Conservation (phyloP, 1,140 invertebrate species). For the Formica selysi region DNA sequence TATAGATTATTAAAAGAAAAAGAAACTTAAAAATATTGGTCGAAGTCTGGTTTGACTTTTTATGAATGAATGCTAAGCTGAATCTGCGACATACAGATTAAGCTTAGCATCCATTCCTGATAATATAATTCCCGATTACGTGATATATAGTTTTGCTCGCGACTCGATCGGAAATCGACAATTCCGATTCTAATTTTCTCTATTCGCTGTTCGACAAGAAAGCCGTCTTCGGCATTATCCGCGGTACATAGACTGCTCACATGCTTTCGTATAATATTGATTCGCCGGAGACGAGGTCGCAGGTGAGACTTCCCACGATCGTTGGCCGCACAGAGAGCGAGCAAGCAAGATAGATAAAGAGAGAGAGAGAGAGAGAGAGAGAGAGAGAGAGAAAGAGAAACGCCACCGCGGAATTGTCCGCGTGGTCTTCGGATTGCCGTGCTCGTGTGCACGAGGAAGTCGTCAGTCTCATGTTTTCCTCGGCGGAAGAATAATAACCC, state of each 20-base stretch:
- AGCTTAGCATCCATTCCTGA: too few species aligned
- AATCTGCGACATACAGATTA: neutral
- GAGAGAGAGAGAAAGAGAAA: neutral
- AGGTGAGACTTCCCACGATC: conserved; percentile 81
- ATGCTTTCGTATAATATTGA: conserved; percentile 78
- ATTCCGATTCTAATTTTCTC: conserved; percentile 4
- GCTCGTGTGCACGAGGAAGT: conserved; percentile 26
- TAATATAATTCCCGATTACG: neutral
- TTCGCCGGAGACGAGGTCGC: conserved; percentile 79
- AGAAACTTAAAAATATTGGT: neutral
- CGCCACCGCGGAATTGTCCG: conserved; percentile 62
- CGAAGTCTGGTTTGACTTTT: neutral
- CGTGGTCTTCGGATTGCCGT: conserved; percentile 47
- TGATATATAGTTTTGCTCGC: neutral
- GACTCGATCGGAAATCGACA: neutral
- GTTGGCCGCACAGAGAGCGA: conserved; percentile 53
- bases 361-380: neutral
- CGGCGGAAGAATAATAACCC: conserved; percentile 10
- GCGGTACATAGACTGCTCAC: conserved; percentile 51
- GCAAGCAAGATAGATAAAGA: neutral
- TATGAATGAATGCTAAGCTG: neutral
- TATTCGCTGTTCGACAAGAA: conserved; percentile 22
- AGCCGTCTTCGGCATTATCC: conserved; percentile 57
- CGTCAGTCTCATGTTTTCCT: neutral
- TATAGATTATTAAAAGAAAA: neutral